Evolutionary conservation across 2,797 vertebrate genomes (phyloP).

Genomic region (Masticophis lateralis): DNA sequence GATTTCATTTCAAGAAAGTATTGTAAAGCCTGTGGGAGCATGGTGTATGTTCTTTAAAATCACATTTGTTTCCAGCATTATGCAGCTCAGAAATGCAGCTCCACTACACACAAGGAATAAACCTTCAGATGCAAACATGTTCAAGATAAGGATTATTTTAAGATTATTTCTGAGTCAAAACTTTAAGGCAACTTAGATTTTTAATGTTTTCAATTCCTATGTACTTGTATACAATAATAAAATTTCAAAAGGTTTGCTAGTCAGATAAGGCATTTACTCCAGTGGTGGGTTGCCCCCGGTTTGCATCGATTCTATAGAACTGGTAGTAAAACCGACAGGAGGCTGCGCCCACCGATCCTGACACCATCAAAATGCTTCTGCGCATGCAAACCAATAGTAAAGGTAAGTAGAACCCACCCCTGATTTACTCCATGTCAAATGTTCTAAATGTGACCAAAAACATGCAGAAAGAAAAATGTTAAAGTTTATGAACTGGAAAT

Average conservation of each 20-base stretch:
- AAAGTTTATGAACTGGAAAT: neutral
- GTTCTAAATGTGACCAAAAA: neutral
- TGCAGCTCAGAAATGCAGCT: neutral
- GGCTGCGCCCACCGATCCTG: no score
- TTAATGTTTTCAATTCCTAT: neutral
- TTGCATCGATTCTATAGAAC: no score
- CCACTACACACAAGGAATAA: neutral
- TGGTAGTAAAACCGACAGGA: no score
- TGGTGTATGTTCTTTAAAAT: neutral
- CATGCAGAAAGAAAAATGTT: neutral
- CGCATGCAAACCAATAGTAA: no score
- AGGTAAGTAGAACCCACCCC: no score
- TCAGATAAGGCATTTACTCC: neutral
- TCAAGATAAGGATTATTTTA: neutral
- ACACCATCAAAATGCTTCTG: no score
- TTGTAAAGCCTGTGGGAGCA: neutral
- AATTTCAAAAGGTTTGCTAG: conserved; percentile 29
- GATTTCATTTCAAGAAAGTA: neutral
- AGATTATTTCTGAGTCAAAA: neutral
- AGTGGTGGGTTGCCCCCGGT: no score
- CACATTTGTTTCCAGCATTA: neutral
- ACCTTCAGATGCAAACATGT: conserved; percentile 1
- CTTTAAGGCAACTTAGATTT: neutral
- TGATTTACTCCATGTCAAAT: neutral
- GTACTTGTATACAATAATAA: neutral